phyloP scores from a whole-genome alignment of 1,140 invertebrate species.

The Magallana angulata region DNA sequence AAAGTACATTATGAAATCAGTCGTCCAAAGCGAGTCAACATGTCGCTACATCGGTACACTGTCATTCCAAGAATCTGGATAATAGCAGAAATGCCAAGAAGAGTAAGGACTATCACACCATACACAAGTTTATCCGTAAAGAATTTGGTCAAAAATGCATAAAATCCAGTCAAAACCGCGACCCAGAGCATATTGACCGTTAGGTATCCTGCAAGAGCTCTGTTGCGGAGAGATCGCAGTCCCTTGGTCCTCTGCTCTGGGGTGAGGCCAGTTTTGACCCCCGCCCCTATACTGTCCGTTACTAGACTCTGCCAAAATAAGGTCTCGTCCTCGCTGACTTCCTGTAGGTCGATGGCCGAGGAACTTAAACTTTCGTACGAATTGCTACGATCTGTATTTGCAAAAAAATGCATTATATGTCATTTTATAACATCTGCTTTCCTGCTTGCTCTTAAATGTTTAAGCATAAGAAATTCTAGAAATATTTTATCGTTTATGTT shows the following conservation, averaged over 20 bases:
- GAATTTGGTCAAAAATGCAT: constrained; percentile 40
- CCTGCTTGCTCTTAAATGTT: too few relatives aligned
- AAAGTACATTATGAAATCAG: neutral
- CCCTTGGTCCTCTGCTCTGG: constrained; percentile 51
- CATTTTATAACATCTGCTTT: neutral
- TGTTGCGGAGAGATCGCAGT: constrained; percentile 52
- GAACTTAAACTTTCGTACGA: constrained; percentile 36
- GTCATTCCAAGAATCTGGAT: constrained; percentile 68
- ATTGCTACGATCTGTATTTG: neutral
- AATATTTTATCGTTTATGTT: too few relatives aligned
- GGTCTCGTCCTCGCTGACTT: constrained; percentile 51
- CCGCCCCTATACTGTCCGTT: constrained; percentile 51
- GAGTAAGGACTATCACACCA: constrained; percentile 53
- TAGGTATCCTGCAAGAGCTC: constrained; percentile 49
- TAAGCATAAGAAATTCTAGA: too few relatives aligned
- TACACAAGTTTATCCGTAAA: constrained; percentile 56
- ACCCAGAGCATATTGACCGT: constrained; percentile 62
- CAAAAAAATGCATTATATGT: neutral
- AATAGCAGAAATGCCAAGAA: constrained; percentile 61
- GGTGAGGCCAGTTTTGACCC: constrained; percentile 54
- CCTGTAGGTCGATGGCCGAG: constrained; percentile 49
- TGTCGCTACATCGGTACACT: constrained; percentile 58
- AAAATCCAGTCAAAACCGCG: constrained; percentile 54
- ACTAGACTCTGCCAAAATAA: constrained; percentile 60
- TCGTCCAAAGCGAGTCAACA: constrained; percentile 46